These are phyloP conservation scores for Xiphophorus hellerii DNA, from an alignment of 2,113 vertebrate species.

Conservation along the genomic window DNA sequence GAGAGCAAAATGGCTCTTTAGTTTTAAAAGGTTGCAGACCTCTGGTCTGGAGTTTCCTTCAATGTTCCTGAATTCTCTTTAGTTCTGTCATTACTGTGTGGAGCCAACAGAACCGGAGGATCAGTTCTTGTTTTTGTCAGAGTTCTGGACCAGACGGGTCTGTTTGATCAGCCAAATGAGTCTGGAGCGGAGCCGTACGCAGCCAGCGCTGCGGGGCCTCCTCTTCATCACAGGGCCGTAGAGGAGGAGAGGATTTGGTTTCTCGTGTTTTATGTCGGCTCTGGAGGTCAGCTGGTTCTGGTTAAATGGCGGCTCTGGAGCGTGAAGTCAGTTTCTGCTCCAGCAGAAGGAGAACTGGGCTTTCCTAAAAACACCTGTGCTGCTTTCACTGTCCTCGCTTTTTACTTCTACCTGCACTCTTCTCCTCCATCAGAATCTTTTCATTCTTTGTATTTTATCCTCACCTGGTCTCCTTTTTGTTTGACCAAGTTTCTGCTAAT, in stretches of 20 bases:
- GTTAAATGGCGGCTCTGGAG: conserved; percentile 25
- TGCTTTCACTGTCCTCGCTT: background rate
- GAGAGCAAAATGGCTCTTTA: no score
- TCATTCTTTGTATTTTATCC: background rate
- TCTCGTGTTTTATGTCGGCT: background rate
- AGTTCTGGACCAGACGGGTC: background rate
- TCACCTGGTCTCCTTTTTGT: background rate
- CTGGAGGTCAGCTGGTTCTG: conserved; percentile 40
- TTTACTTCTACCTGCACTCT: background rate
- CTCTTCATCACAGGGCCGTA: background rate
- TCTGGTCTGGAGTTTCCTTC: no score
- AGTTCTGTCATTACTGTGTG: background rate
- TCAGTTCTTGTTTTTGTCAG: background rate
- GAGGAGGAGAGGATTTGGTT: conserved; percentile 1
- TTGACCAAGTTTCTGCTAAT: background rate
- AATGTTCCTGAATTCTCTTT: no score
- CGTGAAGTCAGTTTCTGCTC: conserved; percentile 25
- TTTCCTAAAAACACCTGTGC: conserved; percentile 23
- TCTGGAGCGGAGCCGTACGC: background rate
- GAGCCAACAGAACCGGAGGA: background rate
- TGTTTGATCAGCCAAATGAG: conserved; percentile 12
- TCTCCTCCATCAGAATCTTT: background rate
- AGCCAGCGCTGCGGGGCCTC: background rate
- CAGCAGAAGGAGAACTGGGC: conserved; percentile 23
- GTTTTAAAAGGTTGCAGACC: no score